Evolutionary conservation across 2,888 invertebrate species (phyloP), one percentile per base, ranked within the genome.

Genomic region (Clistopyga incitator): DNA sequence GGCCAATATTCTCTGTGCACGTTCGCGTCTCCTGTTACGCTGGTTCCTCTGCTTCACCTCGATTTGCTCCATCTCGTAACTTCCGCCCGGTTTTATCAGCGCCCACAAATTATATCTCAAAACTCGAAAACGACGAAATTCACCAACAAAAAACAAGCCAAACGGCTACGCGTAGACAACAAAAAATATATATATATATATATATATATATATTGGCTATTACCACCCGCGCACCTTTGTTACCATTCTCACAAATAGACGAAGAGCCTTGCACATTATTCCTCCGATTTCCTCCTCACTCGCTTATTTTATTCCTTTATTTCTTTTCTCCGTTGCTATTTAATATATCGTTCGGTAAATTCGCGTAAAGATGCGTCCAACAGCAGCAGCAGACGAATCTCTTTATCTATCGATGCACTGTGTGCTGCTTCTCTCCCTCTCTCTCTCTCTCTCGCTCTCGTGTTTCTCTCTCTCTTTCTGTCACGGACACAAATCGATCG

Each of bases 1-100:
- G 94, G 97, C 97, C 95, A 97, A 97, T 96, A 97, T 96, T 94
- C 97, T 97, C 95, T 97, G 97, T 93, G 97, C 97, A 94, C 97
- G 96, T 95, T 97, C 97, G 94, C 97, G 96, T 94, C 97, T 96
- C 94, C 97, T 96, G 94, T 97, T 97, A 94, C 96, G 95, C 94
- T 97, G 96, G 94, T 95, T 95, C 94, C 96, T 96, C 95, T 97
- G 97, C 95, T 97, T 96, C 95, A 96, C 96, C 95, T 96, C 96
- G 95, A 96, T 96, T 95, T 96, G 96, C 96, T 96, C 96, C 86
- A 84, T 84, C 78, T 84, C 78, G 81, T 78, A 15, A 78, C 75
- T 78, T 84, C 78, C 84, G 74, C 78, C 68, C 75, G 2, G 2
- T 52, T 59, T 29, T n/a, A 45, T 34, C 54, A 52, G 6, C 13